phyloP scores from a whole-genome alignment of 2,888 invertebrate species.

The Anthophora plumipes region DNA sequence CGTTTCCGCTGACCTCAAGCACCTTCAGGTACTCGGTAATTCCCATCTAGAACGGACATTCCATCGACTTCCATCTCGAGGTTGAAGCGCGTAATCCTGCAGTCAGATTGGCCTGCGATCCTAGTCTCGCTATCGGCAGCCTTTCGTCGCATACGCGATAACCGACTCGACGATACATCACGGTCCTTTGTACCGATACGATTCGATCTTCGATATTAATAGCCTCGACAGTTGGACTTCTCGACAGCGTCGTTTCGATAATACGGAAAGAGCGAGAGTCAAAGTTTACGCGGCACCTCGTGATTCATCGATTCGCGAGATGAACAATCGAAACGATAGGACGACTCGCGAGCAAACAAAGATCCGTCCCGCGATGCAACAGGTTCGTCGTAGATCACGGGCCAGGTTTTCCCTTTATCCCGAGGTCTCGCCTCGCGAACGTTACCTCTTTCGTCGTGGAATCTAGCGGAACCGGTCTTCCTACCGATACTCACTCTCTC shows the following conservation, averaged over 20 bases:
- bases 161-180: not conserved
- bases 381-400: conserved; percentile 44
- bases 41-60: no score
- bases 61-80: no score
- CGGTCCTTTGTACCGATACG: no score
- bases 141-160: conserved; percentile 8
- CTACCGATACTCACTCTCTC: not conserved
- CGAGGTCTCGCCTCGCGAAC: not conserved
- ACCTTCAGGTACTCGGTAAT: no score
- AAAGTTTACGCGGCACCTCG: conserved; percentile 16
- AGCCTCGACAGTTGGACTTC: not conserved
- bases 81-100: no score
- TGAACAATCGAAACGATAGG: conserved; percentile 38
- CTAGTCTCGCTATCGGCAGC: not conserved
- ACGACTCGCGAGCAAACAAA: conserved; percentile 1
- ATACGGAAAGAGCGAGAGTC: not conserved
- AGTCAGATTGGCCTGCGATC: no score
- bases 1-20: no score
- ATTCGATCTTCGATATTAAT: not conserved
- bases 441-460: not conserved
- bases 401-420: not conserved
- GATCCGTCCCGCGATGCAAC: conserved; percentile 49
- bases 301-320: conserved; percentile 26
- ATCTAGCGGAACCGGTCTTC: conserved; percentile 28
- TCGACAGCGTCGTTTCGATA: not conserved